Conservation (phyloP, 92 coral and sea anemone species). For the Parazoanthus swiftii region DNA sequence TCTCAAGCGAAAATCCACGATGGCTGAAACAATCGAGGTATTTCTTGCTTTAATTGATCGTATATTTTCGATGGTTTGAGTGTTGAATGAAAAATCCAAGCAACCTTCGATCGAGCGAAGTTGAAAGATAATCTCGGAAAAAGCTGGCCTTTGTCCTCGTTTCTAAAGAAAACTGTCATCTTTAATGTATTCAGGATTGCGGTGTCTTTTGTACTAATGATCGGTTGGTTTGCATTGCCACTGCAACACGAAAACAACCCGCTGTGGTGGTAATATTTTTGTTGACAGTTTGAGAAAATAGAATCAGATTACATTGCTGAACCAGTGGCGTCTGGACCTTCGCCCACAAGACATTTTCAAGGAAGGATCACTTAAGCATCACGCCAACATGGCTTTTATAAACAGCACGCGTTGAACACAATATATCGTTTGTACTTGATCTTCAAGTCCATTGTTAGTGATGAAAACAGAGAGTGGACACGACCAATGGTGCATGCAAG, state of each 20-base stretch:
- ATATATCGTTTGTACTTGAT: background rate
- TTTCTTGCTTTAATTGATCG: background rate
- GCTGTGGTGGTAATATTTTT: background rate
- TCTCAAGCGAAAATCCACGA: slow-evolving; percentile 87
- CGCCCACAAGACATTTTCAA: background rate
- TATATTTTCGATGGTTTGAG: background rate
- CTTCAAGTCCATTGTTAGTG: background rate
- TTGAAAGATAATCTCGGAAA: slow-evolving; percentile 27
- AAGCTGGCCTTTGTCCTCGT: slow-evolving; percentile 22
- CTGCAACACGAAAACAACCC: slow-evolving; percentile 17
- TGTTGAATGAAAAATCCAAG: background rate
- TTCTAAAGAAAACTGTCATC: slow-evolving; percentile 31
- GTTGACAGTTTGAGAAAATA: background rate
- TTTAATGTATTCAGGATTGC: slow-evolving; percentile 23
- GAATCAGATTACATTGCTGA: background rate
- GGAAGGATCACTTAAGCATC: background rate
- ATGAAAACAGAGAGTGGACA: background rate
- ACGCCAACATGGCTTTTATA: slow-evolving; percentile 22
- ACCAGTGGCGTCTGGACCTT: background rate
- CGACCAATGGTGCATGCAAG: background rate
- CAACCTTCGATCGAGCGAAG: background rate
- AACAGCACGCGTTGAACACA: slow-evolving; percentile 13
- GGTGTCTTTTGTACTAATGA: slow-evolving; percentile 18
- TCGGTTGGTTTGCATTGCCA: background rate
- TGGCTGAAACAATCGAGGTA: slow-evolving; percentile 89